Conservation (phyloP, 2,113 vertebrate species). For the Apus apus region DNA sequence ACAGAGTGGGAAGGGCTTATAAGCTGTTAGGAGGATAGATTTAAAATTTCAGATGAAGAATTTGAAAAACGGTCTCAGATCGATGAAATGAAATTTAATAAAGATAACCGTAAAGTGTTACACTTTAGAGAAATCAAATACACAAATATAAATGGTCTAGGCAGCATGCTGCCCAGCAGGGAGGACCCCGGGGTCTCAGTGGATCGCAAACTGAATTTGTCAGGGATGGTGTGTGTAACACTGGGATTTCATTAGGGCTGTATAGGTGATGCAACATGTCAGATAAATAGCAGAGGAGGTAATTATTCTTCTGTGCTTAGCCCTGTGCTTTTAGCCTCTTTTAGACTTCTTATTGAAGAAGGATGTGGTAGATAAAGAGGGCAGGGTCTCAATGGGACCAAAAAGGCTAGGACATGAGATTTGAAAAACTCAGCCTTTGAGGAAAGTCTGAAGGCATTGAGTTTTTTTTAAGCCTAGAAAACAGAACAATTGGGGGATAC, state of each 20-base stretch:
- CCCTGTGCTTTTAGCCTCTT: background rate
- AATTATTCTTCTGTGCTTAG: background rate
- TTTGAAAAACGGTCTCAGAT: conserved; percentile 42
- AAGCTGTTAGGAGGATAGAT: background rate
- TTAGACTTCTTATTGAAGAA: background rate
- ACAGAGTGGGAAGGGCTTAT: background rate
- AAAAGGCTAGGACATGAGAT: accelerated
- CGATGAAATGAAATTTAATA: conserved; percentile 52
- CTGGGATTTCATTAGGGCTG: background rate
- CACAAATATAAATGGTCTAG: background rate
- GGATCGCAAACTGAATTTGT: background rate
- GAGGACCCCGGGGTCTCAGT: background rate
- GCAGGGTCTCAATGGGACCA: background rate
- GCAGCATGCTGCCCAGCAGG: background rate
- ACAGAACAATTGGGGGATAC: background rate
- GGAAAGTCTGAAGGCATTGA: background rate
- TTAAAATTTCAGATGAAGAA: conserved; percentile 43
- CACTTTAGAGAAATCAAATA: conserved; percentile 44
- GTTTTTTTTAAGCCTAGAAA: background rate
- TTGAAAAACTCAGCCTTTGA: background rate
- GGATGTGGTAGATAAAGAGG: background rate
- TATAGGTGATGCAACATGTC: background rate
- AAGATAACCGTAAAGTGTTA: conserved; percentile 26
- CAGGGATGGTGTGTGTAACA: background rate
- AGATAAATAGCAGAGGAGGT: background rate